Evolutionary conservation across 2,113 vertebrate species (phyloP), one percentile per base, ranked within the genome.

Genomic region (Trinectes maculatus): DNA sequence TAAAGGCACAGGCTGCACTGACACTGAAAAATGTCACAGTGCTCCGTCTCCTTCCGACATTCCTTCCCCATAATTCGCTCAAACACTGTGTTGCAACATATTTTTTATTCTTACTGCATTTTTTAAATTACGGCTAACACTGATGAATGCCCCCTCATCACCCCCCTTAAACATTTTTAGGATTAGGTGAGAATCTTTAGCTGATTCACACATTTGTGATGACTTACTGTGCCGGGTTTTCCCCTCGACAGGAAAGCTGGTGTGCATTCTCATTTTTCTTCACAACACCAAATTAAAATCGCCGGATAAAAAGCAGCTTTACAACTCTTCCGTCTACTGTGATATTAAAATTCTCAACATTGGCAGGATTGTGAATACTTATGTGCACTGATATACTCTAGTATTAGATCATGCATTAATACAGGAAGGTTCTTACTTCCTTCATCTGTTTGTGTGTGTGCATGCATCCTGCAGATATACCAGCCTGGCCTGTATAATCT

Each of bases 131-230:
- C 80, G 44, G 6, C 60, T 79, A 82, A 87, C 44, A 0, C 54
- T 77, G 74, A 90, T 83, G 54, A 82, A 89, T 70, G 61, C 55
- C 62, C 13, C 44, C 40, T 67, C 48, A 79, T 80, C 63, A 87
- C 62, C 13, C 44, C 40, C 69, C 48, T 77, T 80, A 66, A 87
- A 79, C 57, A 80, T 57, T 77, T 82, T 84, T 74, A 61, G 69
- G 59, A 67, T 82, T 77, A 74, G 65, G 75, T 83, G 80, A 70
- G 76, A 83, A 80, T 71, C 51, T 69, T 57, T 63, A 63, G 19
- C 69, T 83, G 64, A 64, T 51, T 77, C 66, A 71, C 60, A 49
- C 19, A 26, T 43, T 51, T 55, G 68, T 15, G 9, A 76, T 62
- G 33, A 63, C 43, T 62, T 74, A 51, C 53, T 68, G 47, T 37